Percentiles rank a stretch among this genome's conserved stretches.
Conservation (phyloP, 2,113 vertebrate species). For the Meleagris gallopavo region DNA sequence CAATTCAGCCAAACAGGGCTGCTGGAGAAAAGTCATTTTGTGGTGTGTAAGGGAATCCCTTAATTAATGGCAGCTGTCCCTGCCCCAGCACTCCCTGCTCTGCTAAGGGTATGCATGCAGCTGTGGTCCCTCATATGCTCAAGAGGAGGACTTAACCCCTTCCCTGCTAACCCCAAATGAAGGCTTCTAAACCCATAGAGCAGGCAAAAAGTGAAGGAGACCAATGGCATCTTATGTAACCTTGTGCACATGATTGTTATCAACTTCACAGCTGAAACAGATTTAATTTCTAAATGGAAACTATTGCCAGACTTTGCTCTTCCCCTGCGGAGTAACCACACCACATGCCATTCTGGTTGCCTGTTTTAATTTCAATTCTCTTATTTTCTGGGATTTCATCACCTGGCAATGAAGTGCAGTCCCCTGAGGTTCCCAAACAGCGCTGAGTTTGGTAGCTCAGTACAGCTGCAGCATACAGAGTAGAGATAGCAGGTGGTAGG, state of each 20-base stretch:
- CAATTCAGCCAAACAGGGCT: fast-evolving
- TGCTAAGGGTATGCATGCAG: not conserved
- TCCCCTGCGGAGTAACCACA: not conserved
- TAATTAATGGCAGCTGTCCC: not conserved
- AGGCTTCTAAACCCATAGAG: not conserved
- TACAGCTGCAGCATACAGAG: not conserved
- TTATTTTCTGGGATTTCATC: not conserved
- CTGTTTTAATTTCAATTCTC: not conserved
- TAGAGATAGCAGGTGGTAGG: not conserved
- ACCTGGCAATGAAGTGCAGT: not conserved
- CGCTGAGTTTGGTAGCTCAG: not conserved
- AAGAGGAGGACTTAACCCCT: not conserved
- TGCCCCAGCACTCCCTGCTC: not conserved
- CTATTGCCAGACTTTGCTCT: not conserved
- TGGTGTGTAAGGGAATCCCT: not conserved
- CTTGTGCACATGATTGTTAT: not conserved
- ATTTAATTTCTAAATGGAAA: not conserved
- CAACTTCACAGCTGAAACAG: not conserved
- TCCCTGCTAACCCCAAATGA: not conserved
- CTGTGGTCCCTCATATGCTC: not conserved
- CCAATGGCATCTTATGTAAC: not conserved
- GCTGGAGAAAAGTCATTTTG: not conserved
- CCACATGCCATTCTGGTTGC: not conserved
- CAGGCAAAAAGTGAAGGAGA: no score
- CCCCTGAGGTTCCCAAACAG: not conserved